Evolutionary conservation across 2,888 invertebrate species (phyloP).

Genomic region (Nesidiocoris tenuis): DNA sequence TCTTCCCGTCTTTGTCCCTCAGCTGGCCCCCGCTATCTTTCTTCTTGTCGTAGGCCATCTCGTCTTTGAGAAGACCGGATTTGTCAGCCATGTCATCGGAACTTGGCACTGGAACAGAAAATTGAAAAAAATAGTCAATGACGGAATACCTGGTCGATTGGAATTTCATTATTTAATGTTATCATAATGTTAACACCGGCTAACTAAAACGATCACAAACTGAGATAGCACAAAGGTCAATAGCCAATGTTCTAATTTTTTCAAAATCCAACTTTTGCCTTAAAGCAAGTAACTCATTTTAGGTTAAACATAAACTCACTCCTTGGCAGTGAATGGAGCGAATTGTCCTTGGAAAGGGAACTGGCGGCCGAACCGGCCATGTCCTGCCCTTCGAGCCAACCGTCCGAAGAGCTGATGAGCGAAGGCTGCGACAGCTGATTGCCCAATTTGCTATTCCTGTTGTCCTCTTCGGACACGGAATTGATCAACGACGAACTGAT

Average conservation of each 20-base stretch:
- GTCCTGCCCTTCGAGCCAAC: conserved; percentile 11
- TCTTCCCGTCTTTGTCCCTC: conserved; percentile 22
- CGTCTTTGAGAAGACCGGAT: neutral
- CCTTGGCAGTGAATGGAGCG: neutral
- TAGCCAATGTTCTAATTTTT: no score
- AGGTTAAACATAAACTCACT: no score
- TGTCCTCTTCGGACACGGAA: conserved; percentile 20
- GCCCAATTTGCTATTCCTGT: conserved; percentile 4
- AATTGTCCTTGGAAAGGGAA: conserved; percentile 19
- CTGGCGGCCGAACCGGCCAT: neutral
- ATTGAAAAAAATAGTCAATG: no score
- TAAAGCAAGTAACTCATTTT: no score
- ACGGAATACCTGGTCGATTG: no score
- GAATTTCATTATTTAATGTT: no score
- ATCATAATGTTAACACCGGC: no score
- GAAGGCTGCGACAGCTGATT: neutral
- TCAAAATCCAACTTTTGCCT: no score
- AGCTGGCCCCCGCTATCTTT: conserved; percentile 10
- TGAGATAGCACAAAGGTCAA: no score
- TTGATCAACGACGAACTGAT: conserved; percentile 26
- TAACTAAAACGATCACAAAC: no score
- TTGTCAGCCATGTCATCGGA: conserved; percentile 14
- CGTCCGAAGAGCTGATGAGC: neutral
- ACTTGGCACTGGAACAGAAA: conserved; percentile 1
- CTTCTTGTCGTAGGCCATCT: conserved; percentile 21